Evolutionary conservation across 2,888 invertebrate species (phyloP), one percentile per base, ranked within the genome.

Genomic region (Steromphala cineraria): DNA sequence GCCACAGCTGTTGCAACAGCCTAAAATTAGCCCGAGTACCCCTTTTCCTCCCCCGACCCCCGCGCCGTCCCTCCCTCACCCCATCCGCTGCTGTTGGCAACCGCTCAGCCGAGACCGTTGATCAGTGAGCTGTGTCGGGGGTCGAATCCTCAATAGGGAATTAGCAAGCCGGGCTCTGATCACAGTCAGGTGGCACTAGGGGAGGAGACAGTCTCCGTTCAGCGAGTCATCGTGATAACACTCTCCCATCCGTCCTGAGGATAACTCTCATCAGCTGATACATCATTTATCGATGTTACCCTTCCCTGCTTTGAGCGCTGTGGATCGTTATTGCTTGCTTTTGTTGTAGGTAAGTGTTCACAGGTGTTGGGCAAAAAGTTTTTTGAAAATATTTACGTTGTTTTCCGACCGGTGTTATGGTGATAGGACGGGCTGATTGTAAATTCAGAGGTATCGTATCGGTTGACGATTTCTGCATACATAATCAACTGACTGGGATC

Each of bases 1-100:
- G 83, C 46, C 81, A 71, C 83, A 85, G 84, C 84, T 85, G 84
- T 83, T 82, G 71, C 82, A 75, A 56, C 76, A 15, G 67, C 55
- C 52, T 53, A 78, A 77, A 81, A 77, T 71, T 81, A 75, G 31
- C 67, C 46, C 53, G 55, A 40, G 53, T 53, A 40, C 55, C 62
- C 62, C 71, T 36, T n/a, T 28, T n/a, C 71, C 40, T 24, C 40
- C 71, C 71, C 71, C 71, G 40, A 36, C 71, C 71, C 71, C 71
- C 36, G 19, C 71, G n/a, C 71, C 36, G 40, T 46, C 71, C 71
- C 71, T 46, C 71, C 28, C 24, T 24, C 62, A 13, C 28, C 62
- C 62, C 62, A 13, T 31, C 36, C 53, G 53, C 53, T n/a, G 53
- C 53, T 19, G 40, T 55, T 55, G 76, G 53, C 53, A 40, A 76